Evolutionary conservation across 2,797 vertebrate genomes (phyloP), one percentile per base, ranked within the genome.

Genomic region (Sebastes hubbsi): DNA sequence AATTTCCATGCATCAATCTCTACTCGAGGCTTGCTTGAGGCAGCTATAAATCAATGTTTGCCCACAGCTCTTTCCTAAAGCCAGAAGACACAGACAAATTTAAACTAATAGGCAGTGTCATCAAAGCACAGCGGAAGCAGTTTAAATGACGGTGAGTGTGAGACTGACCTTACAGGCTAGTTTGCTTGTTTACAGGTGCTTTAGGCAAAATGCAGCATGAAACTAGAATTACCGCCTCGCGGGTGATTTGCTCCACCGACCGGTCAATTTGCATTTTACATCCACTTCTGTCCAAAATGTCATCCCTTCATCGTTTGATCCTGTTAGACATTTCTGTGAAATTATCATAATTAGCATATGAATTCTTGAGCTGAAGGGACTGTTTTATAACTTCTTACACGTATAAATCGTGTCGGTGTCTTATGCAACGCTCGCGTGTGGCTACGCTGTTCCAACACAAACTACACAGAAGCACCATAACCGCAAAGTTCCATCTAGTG

Each of bases 1-100:
- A 66, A 60, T 69, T 83, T 85, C 81, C 85, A 87, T 72, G 68
- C 3, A 16, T 62, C 80, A 60, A 69, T 80, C 20, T 46, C 2
- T 10, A 71, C 27, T 46, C 3, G 18, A 20, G 62, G n/a, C n/a
- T 56, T 2, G 49, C 42, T 56, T 1, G 18, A 58, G 61, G 80
- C 68, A 2, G 25, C 1, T 59, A 22, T 66, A 25, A 61, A 65
- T 61, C 34, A 22, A 4, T 64, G 56, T 80, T 70, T 75, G 66
- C 1, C 3, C 66, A 81, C 58, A 16, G 8, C 5, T 72, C 25
- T 61, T 49, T 68, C 65, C 65, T 67, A 2, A 71, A 66, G 38
- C 18, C 16, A 13, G 5, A 80, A 34, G 24, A n/a, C 42, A 52
- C 46, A 56, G 4, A 34, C 49, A 27, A 60, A 59, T 27, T 32